Conservation (phyloP, 2,888 invertebrate species). For the Rhagophthalmus giganteus region DNA sequence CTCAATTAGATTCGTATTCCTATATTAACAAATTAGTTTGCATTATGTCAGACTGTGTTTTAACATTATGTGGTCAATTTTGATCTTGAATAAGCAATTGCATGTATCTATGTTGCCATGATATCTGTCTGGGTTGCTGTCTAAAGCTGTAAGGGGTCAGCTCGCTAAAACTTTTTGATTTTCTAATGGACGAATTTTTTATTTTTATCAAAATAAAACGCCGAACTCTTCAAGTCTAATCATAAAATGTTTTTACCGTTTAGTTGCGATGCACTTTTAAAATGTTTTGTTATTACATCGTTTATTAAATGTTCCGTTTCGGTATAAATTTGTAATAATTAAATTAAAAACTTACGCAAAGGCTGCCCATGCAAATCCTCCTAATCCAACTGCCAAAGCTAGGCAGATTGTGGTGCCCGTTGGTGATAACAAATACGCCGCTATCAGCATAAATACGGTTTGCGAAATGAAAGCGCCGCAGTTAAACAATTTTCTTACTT, state of each 20-base stretch:
- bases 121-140: too few species aligned
- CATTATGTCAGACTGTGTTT: too few species aligned
- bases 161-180: too few species aligned
- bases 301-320: background rate
- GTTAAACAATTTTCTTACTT: conserved; percentile 70
- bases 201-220: too few species aligned
- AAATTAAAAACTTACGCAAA: conserved; percentile 64
- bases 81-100: too few species aligned
- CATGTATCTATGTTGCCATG: too few species aligned
- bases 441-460: conserved; percentile 83
- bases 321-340: background rate
- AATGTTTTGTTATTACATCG: background rate
- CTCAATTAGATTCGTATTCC: too few species aligned
- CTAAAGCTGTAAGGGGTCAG: too few species aligned
- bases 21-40: too few species aligned
- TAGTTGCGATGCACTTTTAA: background rate
- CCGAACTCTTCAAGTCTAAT: background rate
- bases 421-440: conserved; percentile 73
- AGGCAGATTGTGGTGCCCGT: conserved; percentile 77
- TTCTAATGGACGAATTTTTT: too few species aligned
- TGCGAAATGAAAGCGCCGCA: conserved; percentile 75
- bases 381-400: conserved; percentile 85
- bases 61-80: too few species aligned
- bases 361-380: conserved; percentile 92
- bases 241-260: background rate